Evolutionary conservation across 2,113 vertebrate species (phyloP), one percentile per base, ranked within the genome.

Genomic region (Mystacornis crossleyi): DNA sequence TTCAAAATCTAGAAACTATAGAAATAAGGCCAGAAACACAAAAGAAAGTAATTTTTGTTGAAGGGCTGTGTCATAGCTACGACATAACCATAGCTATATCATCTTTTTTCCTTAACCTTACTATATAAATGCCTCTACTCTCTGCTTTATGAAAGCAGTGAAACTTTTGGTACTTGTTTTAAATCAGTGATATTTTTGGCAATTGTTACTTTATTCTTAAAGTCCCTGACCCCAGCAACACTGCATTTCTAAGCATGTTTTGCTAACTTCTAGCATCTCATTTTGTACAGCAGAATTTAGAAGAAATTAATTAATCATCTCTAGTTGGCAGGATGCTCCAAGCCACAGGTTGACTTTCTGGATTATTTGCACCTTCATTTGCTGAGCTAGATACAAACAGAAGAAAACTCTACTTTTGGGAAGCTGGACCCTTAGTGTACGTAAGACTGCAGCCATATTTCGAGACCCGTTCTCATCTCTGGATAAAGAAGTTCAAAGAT

Each of bases 401-500:
- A 70, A 80, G 47, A 50, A 82, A 82, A 86, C 29, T 50, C 38
- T 6, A 25, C 13, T 54, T 38, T 86, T 50, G 16, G 34, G 40
- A 60, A 72, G 3, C 4, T 72, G 53, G 21, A 45, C 11, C n/a
- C 9, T 55, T 43, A n/a, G 14, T 8, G 16, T 60, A 60, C 19
- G 4, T 45, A 69, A 50, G 25, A 18, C 4, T 84, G 54, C 51
- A 65, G 33, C 3, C 0, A 0, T 31, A 53, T 73, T 77, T 73
- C 40, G 51, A 55, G 50, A 55, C 33, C 7, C 1, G 0, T 51
- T 81, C 24, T 57, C 12, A 65, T 24, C 6, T 87, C 18, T 73
- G 36, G 24, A 34, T 21, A 18, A 14, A 54, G 34, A 10, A 34
- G 13, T 81, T 77, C 73, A 92, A 60, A 72, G 26, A 28, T 29